Evolutionary conservation across 2,113 vertebrate species (phyloP).

Genomic region (Cromileptes altivelis): DNA sequence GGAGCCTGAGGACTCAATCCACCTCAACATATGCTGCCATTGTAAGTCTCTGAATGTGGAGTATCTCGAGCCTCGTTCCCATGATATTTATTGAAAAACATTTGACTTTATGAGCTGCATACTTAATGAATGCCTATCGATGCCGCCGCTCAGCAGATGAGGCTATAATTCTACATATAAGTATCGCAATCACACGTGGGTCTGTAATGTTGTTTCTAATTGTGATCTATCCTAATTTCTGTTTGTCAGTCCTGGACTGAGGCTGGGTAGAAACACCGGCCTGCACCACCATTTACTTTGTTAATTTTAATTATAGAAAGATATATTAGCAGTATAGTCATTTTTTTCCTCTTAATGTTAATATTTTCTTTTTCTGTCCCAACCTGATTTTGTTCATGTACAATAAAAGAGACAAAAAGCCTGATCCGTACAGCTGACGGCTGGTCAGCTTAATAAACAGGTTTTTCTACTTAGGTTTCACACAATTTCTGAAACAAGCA

Average conservation of each 20-base stretch:
- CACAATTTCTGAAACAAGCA: too few species aligned
- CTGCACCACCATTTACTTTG: slow-evolving; percentile 18
- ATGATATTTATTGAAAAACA: slow-evolving; percentile 87
- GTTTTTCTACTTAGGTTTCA: not conserved
- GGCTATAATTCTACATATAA: slow-evolving; percentile 79
- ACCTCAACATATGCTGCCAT: slow-evolving; percentile 86
- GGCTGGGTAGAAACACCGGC: slow-evolving; percentile 20
- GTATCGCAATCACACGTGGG: slow-evolving; percentile 65
- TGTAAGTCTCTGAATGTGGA: slow-evolving; percentile 75
- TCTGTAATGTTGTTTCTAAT: slow-evolving; percentile 63
- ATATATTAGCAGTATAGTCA: not conserved
- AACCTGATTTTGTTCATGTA: not conserved
- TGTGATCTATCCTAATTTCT: slow-evolving; percentile 63
- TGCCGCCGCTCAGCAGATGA: slow-evolving; percentile 74
- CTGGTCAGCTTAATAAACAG: slow-evolving; percentile 24
- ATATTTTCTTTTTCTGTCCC: not conserved
- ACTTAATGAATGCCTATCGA: slow-evolving; percentile 80
- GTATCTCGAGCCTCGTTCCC: slow-evolving; percentile 79
- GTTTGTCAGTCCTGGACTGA: slow-evolving; percentile 33
- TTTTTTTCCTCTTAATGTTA: slow-evolving; percentile 16
- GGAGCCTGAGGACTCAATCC: slow-evolving; percentile 87
- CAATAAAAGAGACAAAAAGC: not conserved
- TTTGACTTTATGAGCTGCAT: slow-evolving; percentile 85
- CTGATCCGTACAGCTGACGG: not conserved
- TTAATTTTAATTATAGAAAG: slow-evolving; percentile 8